These are phyloP conservation scores for Chelonia mydas DNA, from an alignment of 2,797 vertebrate genomes.

Conservation along the genomic window DNA sequence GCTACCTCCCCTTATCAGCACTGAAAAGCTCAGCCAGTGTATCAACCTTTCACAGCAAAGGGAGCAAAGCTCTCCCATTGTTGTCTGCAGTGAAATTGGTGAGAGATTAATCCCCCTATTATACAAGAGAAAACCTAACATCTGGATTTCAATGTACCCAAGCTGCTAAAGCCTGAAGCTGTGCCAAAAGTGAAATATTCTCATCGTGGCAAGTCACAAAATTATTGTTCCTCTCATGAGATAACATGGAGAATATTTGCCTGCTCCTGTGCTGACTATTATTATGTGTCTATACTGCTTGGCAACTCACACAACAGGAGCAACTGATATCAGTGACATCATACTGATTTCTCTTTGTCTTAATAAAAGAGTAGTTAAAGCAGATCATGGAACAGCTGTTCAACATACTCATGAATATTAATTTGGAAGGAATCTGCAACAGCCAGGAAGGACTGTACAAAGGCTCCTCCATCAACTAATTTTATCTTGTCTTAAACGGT, in stretches of 20 bases:
- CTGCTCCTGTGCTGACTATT: not conserved
- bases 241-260: not conserved
- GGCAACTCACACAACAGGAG: not conserved
- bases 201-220: not conserved
- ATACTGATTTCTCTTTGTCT: not conserved
- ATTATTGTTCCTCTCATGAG: not conserved
- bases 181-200: not conserved
- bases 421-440: not conserved
- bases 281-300: not conserved
- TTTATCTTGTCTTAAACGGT: not conserved
- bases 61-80: not conserved
- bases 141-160: not conserved
- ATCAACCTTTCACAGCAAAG: not conserved
- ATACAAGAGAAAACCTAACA: not conserved
- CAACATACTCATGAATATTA: not conserved
- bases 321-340: not conserved
- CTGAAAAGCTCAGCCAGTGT: not conserved
- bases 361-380: not conserved
- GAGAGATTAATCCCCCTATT: not conserved
- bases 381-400: not conserved
- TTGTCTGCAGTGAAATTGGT: not conserved
- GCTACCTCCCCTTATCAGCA: not conserved
- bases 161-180: not conserved
- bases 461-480: not conserved
- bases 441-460: not conserved